Evolutionary conservation across 2,888 invertebrate genomes (phyloP).

Genomic region (Asteroscopus sphinx): DNA sequence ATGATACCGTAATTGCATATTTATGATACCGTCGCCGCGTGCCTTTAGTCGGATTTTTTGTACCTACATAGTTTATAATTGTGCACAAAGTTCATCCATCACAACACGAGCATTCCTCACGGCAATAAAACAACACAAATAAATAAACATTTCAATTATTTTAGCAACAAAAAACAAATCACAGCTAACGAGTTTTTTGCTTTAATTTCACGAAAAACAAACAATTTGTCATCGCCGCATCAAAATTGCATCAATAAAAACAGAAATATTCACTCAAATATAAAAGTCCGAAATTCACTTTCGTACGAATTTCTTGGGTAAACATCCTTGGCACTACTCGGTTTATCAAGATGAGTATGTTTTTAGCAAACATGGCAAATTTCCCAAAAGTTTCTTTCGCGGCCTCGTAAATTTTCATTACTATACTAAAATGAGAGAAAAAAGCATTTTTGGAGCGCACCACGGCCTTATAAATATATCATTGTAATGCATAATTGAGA

Average conservation of each 20-base stretch:
- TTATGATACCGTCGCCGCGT: too few species aligned
- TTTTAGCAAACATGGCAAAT: constrained; percentile 63
- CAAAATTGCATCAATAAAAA: constrained; percentile 50
- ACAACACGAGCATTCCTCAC: background rate
- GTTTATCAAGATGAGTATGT: constrained; percentile 49
- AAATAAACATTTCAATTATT: constrained; percentile 5
- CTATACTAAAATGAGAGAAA: constrained; percentile 65
- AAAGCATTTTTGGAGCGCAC: constrained; percentile 57
- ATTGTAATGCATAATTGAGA: constrained; percentile 72
- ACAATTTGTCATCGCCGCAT: constrained; percentile 42
- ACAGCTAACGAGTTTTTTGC: constrained; percentile 14
- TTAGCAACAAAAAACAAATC: constrained; percentile 4
- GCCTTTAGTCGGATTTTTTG: too few species aligned
- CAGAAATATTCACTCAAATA: constrained; percentile 33
- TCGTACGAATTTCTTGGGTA: constrained; percentile 37
- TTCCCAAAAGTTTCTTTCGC: constrained; percentile 66
- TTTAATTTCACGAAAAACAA: constrained; percentile 31
- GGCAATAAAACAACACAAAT: background rate
- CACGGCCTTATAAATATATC: constrained; percentile 66
- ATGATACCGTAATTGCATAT: too few species aligned
- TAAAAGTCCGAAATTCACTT: constrained; percentile 46
- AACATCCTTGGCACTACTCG: constrained; percentile 58
- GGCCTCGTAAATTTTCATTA: constrained; percentile 75
- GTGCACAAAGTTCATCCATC: background rate
- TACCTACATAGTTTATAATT: background rate